phyloP scores from a whole-genome alignment of 2,797 vertebrate genomes.

The Esox masquinongy region DNA sequence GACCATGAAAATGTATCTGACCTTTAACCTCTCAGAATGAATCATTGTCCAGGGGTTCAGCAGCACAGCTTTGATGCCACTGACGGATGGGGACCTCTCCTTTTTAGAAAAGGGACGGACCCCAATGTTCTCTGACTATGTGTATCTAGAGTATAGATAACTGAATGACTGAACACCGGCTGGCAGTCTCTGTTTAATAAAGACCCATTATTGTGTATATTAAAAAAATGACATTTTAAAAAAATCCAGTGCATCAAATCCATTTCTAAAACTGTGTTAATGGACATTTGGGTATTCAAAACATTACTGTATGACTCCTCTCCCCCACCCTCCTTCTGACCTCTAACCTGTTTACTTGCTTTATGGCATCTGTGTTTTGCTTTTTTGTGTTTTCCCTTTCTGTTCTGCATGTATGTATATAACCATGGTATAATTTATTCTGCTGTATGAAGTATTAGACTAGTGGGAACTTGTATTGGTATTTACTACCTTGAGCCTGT shows the following conservation, averaged over 20 bases:
- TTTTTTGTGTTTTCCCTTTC: slow-evolving; percentile 67
- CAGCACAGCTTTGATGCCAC: slow-evolving; percentile 12
- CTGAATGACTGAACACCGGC: slow-evolving; percentile 60
- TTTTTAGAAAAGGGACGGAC: slow-evolving; percentile 52
- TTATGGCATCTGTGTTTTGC: slow-evolving; percentile 77
- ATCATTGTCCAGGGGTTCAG: slow-evolving; percentile 18
- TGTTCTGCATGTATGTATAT: slow-evolving; percentile 87
- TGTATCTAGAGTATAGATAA: slow-evolving; percentile 44
- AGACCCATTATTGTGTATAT: slow-evolving; percentile 71
- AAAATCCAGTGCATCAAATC: slow-evolving; percentile 73
- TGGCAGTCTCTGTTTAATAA: slow-evolving; percentile 53
- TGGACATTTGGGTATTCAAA: slow-evolving; percentile 79
- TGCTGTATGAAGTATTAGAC: slow-evolving; percentile 98
- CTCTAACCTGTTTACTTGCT: slow-evolving; percentile 72
- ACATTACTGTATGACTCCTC: slow-evolving; percentile 52
- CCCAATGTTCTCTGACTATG: neutral
- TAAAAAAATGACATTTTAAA: slow-evolving; percentile 72
- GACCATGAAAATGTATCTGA: slow-evolving; percentile 38
- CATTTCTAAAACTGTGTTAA: slow-evolving; percentile 75
- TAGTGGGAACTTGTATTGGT: slow-evolving; percentile 97
- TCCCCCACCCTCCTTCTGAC: slow-evolving; percentile 39
- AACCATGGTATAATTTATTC: slow-evolving; percentile 99
- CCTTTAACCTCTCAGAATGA: slow-evolving; percentile 22
- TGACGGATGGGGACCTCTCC: slow-evolving; percentile 32
- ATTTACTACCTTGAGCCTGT: slow-evolving; percentile 99